A percentile compares a stretch with the other conserved stretches of the same genome.
phyloP scores from a whole-genome alignment of 2,888 invertebrate genomes.

The Malachius bipustulatus region DNA sequence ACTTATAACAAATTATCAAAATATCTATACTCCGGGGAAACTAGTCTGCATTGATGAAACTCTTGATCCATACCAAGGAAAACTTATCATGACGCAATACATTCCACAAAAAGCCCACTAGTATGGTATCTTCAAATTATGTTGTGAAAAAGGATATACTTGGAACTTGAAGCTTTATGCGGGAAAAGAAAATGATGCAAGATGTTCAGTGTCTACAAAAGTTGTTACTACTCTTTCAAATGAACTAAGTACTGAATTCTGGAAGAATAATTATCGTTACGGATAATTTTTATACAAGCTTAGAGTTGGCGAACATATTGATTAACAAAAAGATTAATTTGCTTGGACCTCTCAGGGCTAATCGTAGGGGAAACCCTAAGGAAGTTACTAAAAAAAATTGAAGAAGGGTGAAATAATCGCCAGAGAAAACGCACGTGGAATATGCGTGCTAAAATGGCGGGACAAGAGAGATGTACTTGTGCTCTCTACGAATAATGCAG shows the following conservation, averaged over 20 bases:
- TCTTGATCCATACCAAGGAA: no score
- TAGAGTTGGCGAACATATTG: neutral
- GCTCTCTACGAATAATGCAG: no score
- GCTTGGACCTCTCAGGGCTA: neutral
- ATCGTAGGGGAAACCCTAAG: neutral
- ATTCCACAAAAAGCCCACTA: no score
- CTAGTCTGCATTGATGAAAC: no score
- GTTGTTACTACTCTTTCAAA: conserved; percentile 10
- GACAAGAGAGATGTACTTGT: no score
- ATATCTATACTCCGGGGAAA: no score
- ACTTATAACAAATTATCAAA: no score
- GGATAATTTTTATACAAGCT: conserved; percentile 9
- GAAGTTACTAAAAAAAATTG: neutral
- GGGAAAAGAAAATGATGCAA: conserved; percentile 6
- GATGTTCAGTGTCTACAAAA: conserved; percentile 9
- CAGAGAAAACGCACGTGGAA: conserved; percentile 13
- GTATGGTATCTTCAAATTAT: no score
- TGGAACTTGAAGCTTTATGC: conserved; percentile 12
- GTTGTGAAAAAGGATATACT: conserved; percentile 12
- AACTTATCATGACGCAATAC: no score
- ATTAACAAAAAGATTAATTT: neutral
- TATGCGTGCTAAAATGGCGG: conserved; percentile 23
- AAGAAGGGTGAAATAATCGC: conserved; percentile 6
- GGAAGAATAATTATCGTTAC: conserved; percentile 9
- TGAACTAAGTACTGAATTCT: conserved; percentile 8